A percentile compares a stretch with the other conserved stretches of the same genome.
Evolutionary conservation across 2,797 vertebrate species (phyloP).

Genomic region (Myoxocephalus aenaeus): DNA sequence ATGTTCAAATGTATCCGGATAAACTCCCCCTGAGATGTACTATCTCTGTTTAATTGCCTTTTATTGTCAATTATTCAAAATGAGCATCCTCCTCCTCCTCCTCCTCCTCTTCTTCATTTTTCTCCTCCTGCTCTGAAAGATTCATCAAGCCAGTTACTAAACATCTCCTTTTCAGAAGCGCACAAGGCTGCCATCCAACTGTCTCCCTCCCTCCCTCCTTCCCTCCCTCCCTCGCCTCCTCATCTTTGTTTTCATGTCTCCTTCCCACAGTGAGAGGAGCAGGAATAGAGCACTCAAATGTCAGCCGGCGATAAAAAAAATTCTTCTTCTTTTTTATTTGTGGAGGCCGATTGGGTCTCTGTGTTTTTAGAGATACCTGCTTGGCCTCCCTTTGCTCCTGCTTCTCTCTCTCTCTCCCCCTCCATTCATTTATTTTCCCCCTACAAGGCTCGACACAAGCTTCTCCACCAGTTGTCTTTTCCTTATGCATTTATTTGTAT

Average conservation of each 20-base stretch:
- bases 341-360: slow-evolving; percentile 23
- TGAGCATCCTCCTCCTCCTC: slow-evolving; percentile 6
- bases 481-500: neutral
- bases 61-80: slow-evolving; percentile 68
- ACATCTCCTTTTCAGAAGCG: slow-evolving; percentile 53
- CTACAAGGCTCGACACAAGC: slow-evolving; percentile 12
- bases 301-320: slow-evolving; percentile 19
- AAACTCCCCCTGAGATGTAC: slow-evolving; percentile 16
- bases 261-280: slow-evolving; percentile 51
- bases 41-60: slow-evolving; percentile 27
- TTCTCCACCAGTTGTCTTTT: slow-evolving; percentile 1
- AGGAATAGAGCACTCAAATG: slow-evolving; percentile 49
- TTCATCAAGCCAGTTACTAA: slow-evolving; percentile 67
- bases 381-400: slow-evolving; percentile 1
- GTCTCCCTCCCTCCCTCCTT: slow-evolving; percentile 10
- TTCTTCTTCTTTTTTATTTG: neutral
- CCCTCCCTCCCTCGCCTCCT: slow-evolving; percentile 18
- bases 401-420: neutral
- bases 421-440: slow-evolving; percentile 10
- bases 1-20: slow-evolving; percentile 14
- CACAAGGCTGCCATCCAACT: slow-evolving; percentile 36
- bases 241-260: slow-evolving; percentile 48
- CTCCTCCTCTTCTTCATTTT: slow-evolving; percentile 4
- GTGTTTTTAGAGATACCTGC: slow-evolving; percentile 10
- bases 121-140: slow-evolving; percentile 62